Conservation (phyloP, 2,797 vertebrate genomes). For the Dendrocincla tyrannina region DNA sequence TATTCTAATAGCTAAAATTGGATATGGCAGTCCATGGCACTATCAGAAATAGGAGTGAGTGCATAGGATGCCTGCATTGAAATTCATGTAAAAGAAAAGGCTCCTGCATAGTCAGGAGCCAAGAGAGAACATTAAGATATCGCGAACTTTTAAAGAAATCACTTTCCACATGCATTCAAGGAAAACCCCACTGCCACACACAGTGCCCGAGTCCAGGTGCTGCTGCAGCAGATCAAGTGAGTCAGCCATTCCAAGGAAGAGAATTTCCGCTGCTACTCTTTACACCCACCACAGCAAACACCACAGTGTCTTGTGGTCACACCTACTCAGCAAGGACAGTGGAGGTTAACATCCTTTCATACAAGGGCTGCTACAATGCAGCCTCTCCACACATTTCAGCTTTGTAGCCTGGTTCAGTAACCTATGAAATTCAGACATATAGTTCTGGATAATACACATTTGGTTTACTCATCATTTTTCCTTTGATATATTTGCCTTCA, state of each 20-base stretch:
- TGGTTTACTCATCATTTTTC: neutral
- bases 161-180: neutral
- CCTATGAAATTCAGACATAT: neutral
- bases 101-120: too few relatives aligned
- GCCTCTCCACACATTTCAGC: neutral
- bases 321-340: neutral
- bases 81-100: neutral
- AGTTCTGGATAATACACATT: neutral
- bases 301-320: neutral
- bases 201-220: neutral
- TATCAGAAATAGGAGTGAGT: neutral
- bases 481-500: neutral
- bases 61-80: neutral
- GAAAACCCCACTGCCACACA: neutral
- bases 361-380: neutral
- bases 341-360: neutral
- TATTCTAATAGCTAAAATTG: neutral
- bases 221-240: neutral
- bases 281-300: neutral
- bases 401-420: neutral
- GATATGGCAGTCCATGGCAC: neutral
- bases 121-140: neutral
- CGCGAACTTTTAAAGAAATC: neutral
- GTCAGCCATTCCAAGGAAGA: neutral
- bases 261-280: neutral